A percentile compares a stretch with the other conserved stretches of the same genome.
phyloP scores from a whole-genome alignment of 2,797 vertebrate species.

The Phataginus tricuspis region DNA sequence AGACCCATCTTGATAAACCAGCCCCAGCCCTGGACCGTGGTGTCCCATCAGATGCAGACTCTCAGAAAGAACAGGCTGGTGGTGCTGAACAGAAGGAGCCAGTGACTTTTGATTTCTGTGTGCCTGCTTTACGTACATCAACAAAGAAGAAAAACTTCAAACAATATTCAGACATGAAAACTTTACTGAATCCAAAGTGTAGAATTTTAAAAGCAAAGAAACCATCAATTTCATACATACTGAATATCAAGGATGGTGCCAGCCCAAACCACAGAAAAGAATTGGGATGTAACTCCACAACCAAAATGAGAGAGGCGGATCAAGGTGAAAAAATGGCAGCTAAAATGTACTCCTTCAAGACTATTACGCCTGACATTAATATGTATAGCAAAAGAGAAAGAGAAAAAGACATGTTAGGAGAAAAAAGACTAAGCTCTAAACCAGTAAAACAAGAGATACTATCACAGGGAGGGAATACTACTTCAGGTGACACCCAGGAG shows the following conservation, averaged over 20 bases:
- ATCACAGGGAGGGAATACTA: not conserved
- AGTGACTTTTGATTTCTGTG: not conserved
- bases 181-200: not conserved
- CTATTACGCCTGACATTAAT: not conserved
- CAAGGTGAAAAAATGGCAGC: not conserved
- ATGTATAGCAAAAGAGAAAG: not conserved
- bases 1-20: not conserved
- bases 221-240: not conserved
- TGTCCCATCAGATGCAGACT: not conserved
- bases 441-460: not conserved
- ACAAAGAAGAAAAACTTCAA: constrained; percentile 29
- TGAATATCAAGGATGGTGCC: not conserved
- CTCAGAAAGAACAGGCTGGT: not conserved
- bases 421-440: not conserved
- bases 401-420: not conserved
- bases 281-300: not conserved
- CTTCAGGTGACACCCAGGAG: constrained; percentile 24
- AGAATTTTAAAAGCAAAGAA: constrained; percentile 50
- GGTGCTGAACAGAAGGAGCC: not conserved
- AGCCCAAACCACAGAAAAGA: not conserved
- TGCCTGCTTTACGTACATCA: not conserved
- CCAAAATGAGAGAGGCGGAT: not conserved
- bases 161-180: not conserved
- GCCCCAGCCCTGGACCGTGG: not conserved
- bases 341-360: not conserved